Base-by-base conservation (phyloP, 2,888 invertebrate genomes). In the Atethmia centrago region DNA sequence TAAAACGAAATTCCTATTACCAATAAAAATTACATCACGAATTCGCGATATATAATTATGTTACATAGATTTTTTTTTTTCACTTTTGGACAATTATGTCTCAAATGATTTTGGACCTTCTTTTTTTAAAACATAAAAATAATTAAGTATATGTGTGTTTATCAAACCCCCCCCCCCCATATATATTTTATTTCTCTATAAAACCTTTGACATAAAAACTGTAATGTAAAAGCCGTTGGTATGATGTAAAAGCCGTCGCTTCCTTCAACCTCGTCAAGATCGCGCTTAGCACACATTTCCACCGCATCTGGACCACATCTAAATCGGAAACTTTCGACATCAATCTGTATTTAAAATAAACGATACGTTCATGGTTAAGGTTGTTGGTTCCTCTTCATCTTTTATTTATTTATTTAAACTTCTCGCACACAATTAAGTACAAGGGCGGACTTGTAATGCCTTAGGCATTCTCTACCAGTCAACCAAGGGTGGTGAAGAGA, bases 241-340 rank as follows among this genome's bases (percentile, higher is more conserved):
- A 45, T 65, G 56, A 79, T 61, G 45, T 40, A n/a, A 65, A 16
- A 28, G 14, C 36, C 56, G 40, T 66, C 55, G 58, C 45, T 67
- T 75, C 70, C 71, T 68, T 28, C 19, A 45, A 25, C 55, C 42
- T 58, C 59, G 64, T n/a, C 73, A 71, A 77, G 71, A 70, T 58
- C 62, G 58, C 58, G 65, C 53, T 77, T 66, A 82, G 65, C 71
- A 62, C 71, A 75, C 59, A 77, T 75, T 67, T 71, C 58, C 49
- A 68, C 55, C 53, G 62, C 73, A 72, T 83, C 77, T 83, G 83
- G 77, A 66, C 64, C 68, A 63, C 69, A 73, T 83, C 81, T 73
- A 56, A 77, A 62, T 66, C 36, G 72, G 71, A 82, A 73, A 63
- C 62, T 72, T 68, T 79, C 69, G 31, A 63, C 78, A 75, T 75